Percentiles rank a stretch among this genome's conserved stretches.
These are phyloP conservation scores for Hypsopygia costalis DNA, from an alignment of 2,888 invertebrate species.

Conservation along the genomic window DNA sequence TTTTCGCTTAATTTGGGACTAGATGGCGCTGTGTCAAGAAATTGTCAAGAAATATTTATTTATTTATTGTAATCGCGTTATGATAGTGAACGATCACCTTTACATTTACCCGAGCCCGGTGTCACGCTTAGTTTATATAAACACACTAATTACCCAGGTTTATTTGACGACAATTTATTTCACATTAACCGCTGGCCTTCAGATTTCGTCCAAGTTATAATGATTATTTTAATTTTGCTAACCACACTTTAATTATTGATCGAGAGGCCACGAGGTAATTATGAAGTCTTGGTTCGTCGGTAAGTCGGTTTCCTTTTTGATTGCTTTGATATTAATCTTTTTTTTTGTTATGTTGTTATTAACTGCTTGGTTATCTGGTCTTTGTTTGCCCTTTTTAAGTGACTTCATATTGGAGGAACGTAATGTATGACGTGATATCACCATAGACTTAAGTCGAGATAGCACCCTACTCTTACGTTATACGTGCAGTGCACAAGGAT, in stretches of 20 bases:
- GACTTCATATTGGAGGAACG: no score
- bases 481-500: no score
- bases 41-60: no score
- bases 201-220: constrained; percentile 50
- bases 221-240: constrained; percentile 76
- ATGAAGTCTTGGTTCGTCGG: constrained; percentile 15
- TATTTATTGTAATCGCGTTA: no score
- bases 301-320: not conserved
- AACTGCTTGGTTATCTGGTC: not conserved
- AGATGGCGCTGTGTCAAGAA: no score
- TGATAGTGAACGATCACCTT: constrained; percentile 29
- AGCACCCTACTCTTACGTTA: no score
- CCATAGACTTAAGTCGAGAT: no score
- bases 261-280: constrained; percentile 41
- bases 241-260: constrained; percentile 74
- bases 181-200: constrained; percentile 71
- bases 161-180: constrained; percentile 76
- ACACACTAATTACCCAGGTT: constrained; percentile 64
- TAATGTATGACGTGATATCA: no score
- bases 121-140: constrained; percentile 69
- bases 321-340: constrained; percentile 40
- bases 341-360: not conserved
- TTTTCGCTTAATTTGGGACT: no score
- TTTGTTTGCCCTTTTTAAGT: no score
- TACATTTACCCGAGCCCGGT: constrained; percentile 38